phyloP scores from a whole-genome alignment of 2,888 invertebrate species.

The Metallyticus violacea region DNA sequence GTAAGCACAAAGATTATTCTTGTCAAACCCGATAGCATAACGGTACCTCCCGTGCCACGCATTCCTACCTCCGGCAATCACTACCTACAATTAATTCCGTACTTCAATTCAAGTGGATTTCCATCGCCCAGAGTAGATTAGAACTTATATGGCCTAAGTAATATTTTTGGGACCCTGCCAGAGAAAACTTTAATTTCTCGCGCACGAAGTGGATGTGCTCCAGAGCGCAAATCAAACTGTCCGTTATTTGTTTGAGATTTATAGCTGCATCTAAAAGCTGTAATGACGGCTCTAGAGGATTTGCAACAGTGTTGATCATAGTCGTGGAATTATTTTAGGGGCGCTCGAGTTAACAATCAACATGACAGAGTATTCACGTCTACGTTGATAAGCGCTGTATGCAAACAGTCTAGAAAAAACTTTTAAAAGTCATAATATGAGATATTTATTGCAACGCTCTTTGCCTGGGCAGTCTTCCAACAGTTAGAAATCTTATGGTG shows the following conservation, averaged over 20 bases:
- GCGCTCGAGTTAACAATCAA: neutral
- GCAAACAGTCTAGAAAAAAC: too few species aligned
- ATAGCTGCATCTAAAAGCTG: neutral
- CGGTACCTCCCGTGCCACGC: neutral
- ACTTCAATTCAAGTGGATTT: too few species aligned
- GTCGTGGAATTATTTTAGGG: neutral
- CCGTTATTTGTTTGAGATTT: neutral
- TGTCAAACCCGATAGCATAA: neutral
- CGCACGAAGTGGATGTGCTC: neutral
- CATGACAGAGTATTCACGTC: too few species aligned
- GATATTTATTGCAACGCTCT: too few species aligned
- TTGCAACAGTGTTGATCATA: neutral
- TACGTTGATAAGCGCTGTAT: too few species aligned
- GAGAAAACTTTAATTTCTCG: neutral
- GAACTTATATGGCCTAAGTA: too few species aligned
- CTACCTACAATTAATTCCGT: neutral
- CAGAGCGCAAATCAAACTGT: too few species aligned
- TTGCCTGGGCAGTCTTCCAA: too few species aligned
- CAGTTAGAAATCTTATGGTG: too few species aligned
- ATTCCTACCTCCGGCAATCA: neutral
- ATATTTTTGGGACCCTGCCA: neutral
- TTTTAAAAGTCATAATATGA: too few species aligned
- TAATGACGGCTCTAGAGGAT: neutral
- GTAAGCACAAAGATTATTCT: neutral
- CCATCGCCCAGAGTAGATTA: too few species aligned